Conservation (phyloP, 2,113 vertebrate species). For the Notothenia coriiceps region DNA sequence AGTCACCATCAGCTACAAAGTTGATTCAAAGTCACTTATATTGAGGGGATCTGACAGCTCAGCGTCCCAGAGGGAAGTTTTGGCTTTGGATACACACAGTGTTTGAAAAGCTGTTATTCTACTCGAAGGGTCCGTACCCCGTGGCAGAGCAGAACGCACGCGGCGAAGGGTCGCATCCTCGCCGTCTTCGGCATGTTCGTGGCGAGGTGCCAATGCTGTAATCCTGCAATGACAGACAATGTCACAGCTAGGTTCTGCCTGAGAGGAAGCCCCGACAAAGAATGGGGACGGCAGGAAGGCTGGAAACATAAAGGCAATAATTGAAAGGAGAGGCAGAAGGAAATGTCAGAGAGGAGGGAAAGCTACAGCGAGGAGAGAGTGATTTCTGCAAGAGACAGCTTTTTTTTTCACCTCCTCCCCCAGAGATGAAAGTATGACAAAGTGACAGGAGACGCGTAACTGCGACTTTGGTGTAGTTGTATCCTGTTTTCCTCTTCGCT, state of each 20-base stretch:
- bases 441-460: conserved; percentile 55
- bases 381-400: conserved; percentile 34
- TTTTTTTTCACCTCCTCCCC: background rate
- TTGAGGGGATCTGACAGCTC: conserved; percentile 44
- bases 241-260: conserved; percentile 68
- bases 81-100: conserved; percentile 17
- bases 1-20: conserved; percentile 50
- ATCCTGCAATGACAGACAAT: conserved; percentile 75
- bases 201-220: conserved; percentile 59
- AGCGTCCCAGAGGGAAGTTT: conserved; percentile 40
- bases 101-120: conserved; percentile 42
- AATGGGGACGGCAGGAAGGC: conserved; percentile 34
- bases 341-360: conserved; percentile 37
- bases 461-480: conserved; percentile 53
- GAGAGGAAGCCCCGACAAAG: conserved; percentile 67
- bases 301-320: conserved; percentile 55
- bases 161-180: conserved; percentile 56
- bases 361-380: conserved; percentile 17
- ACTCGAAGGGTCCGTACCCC: conserved; percentile 35
- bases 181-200: conserved; percentile 46
- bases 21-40: conserved; percentile 56
- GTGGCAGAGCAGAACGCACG: conserved; percentile 39
- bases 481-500: conserved; percentile 66
- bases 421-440: conserved; percentile 63
- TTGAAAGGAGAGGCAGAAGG: conserved; percentile 54